Base-by-base conservation (phyloP, 2,888 invertebrate genomes). In the Mycalesis mineus region DNA sequence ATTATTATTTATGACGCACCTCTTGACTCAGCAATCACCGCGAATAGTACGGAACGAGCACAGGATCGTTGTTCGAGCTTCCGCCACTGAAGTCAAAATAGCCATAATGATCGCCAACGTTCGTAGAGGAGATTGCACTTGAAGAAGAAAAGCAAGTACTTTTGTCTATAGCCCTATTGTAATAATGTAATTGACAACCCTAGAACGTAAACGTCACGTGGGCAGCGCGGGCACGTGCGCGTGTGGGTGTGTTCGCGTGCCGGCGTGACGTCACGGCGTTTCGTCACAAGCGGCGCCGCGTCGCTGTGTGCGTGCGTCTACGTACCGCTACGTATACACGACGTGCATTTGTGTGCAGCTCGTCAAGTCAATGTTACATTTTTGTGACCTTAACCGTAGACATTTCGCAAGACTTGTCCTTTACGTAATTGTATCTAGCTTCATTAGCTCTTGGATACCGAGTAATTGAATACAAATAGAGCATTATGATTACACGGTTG, bases 331-430 rank as follows among this genome's bases (percentile, higher is more conserved):
- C 22, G 37, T 67, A 78, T 80, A 79, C 72, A 75, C 65, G 63
- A 62, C 55, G 58, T 54, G 58, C 48, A 48, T 37, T 22, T 44
- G 69, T 69, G 70, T 69, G 69, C 63, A 63, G 74, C 52, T 33
- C 77, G 78, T 80, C 82, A 77, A 76, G 77, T 77, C 86, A 84
- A 85, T 84, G 87, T 82, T 87, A 88, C 84, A 88, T 86, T 88
- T 88, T 88, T 86, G 84, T 88, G 88, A 88, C 88, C 88, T 88
- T 88, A 86, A 88, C 88, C 88, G 83, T 77, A 67, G 63, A 54
- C 66, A 66, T 80, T 77, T 73, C 65, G 72, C 75, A 78, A 80
- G 72, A 69, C 75, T 75, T 78, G 78, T 82, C 77, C 77, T 84
- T 81, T 68, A 69, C 67, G 70, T 69, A 71, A 69, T 67, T 69